Evolutionary conservation across 2,888 invertebrate species (phyloP), one percentile per base, ranked within the genome.

Genomic region (Plebejus argus): DNA sequence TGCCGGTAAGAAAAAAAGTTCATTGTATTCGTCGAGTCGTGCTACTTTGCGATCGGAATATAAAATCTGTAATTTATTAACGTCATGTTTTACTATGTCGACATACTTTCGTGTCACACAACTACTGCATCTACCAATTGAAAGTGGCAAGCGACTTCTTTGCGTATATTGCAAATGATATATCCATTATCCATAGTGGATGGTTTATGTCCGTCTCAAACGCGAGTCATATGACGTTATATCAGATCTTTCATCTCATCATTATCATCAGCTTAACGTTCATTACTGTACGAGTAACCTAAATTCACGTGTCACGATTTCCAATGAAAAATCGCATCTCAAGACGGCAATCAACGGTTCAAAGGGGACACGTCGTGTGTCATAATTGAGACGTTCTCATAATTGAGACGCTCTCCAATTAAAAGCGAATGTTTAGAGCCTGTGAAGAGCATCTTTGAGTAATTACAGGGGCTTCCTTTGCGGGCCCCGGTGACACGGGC

Each of bases 361-460:
- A 92, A 92, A 91, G 90, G 86, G 83, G 84, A 84, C 86, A 88
- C 86, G 86, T 83, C 86, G 88, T 89, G 85, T 90, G 88, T 90
- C 86, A 87, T 89, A 89, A 90, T 89, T 88, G 89, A 91, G 88
- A 85, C 83, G 85, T 82, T 75, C 66, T 90, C 85, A 87, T 89
- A 89, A 90, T 89, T 88, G 89, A 91, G 88, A 85, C 83, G 85
- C 89, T 85, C 91, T 92, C 91, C 91, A 93, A 93, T 93, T 93
- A 92, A 93, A 90, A 89, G 84, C 82, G 86, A 89, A 89, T 88
- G 88, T 90, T 90, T 89, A 88, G 87, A 86, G 84, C 82, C 83
- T 82, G 83, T 83, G 82, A 81, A 82, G 83, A 83, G 84, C 84
- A 85, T 87, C 88, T 89, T 89, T 85, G 85, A 89, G 87, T 89